Evolutionary conservation across 2,113 vertebrate genomes (phyloP).

Genomic region (Nematolebias whitei): DNA sequence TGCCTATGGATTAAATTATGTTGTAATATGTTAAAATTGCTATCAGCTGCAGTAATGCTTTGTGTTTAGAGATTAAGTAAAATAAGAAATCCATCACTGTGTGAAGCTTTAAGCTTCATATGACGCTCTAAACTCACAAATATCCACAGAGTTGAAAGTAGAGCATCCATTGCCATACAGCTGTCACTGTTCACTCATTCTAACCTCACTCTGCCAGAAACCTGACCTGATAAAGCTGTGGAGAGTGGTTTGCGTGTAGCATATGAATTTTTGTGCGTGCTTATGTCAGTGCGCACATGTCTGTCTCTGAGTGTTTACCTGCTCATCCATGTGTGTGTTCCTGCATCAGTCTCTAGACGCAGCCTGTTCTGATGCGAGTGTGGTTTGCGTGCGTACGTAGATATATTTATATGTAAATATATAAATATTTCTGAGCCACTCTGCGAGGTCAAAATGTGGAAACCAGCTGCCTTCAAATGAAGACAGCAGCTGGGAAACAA

Average conservation of each 20-base stretch:
- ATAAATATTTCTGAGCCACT: conserved; percentile 29
- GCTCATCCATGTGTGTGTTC: conserved; percentile 51
- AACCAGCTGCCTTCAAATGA: conserved; percentile 59
- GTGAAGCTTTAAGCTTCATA: conserved; percentile 21
- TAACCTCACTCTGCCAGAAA: conserved; percentile 46
- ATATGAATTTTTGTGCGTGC: conserved; percentile 20
- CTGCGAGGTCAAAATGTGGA: conserved; percentile 55
- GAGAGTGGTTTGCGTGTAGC: conserved; percentile 39
- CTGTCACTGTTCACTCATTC: conserved; percentile 49
- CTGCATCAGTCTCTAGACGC: conserved; percentile 30
- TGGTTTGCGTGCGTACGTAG: conserved; percentile 8
- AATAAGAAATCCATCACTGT: conserved; percentile 3
- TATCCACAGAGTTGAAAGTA: conserved; percentile 59
- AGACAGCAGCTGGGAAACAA: conserved; percentile 61
- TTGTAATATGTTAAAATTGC: background rate
- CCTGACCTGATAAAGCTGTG: conserved; percentile 69
- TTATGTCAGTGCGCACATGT: conserved; percentile 39
- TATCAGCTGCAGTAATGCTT: background rate
- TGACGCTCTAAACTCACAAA: conserved; percentile 21
- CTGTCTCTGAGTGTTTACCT: conserved; percentile 42
- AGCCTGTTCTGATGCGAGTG: conserved; percentile 11
- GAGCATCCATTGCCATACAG: conserved; percentile 50
- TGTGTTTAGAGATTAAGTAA: conserved; percentile 2
- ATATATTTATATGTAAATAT: conserved; percentile 15
- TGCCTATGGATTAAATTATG: background rate